Evolutionary conservation across 2,888 invertebrate genomes (phyloP).

Genomic region (Coelogynopora nodosa): DNA sequence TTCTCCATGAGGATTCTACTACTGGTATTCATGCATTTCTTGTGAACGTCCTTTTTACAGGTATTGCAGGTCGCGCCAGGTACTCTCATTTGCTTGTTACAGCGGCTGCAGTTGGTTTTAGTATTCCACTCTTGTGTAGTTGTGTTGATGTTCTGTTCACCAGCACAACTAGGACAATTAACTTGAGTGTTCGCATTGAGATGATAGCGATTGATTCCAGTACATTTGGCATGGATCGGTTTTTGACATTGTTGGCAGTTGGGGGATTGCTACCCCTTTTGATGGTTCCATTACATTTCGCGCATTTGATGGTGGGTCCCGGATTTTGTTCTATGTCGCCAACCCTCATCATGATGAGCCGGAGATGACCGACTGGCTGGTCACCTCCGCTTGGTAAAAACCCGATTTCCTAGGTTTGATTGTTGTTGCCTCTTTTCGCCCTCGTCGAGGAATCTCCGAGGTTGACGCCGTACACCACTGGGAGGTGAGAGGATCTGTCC

Average conservation of each 20-base stretch:
- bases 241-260: not conserved
- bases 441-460: not conserved
- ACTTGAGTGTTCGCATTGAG: not conserved
- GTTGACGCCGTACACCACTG: not conserved
- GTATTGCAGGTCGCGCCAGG: not conserved
- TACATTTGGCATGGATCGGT: not conserved
- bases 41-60: not conserved
- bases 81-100: not conserved
- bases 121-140: not conserved
- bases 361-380: not conserved
- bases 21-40: not conserved
- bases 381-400: not conserved
- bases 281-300: not conserved
- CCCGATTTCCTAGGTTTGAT: not conserved
- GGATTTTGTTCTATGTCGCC: not conserved
- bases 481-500: not conserved
- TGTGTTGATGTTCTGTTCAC: not conserved
- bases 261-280: not conserved
- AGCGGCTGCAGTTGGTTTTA: not conserved
- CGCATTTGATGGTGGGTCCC: not conserved
- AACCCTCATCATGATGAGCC: not conserved
- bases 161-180: not conserved
- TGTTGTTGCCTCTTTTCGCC: not conserved
- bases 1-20: not conserved
- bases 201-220: not conserved